Evolutionary conservation across 1,140 invertebrate species (phyloP).

Genomic region (Zaprionus lachaisei): DNA sequence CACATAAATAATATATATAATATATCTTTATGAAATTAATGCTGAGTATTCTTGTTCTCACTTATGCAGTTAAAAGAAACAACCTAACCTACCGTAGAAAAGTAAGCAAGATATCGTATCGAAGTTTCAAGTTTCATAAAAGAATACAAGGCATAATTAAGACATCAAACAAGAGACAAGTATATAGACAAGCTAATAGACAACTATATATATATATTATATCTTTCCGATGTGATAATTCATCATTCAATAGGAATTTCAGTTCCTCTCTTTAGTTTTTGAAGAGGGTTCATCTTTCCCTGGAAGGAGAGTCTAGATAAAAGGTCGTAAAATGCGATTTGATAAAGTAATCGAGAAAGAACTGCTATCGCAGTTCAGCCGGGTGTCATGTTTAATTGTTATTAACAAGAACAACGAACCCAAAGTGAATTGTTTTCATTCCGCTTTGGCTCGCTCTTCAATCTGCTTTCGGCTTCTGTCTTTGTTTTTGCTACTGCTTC

Average conservation of each 20-base stretch:
- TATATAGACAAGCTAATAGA: neutral
- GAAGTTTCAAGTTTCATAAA: neutral
- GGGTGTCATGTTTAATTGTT: constrained; percentile 81
- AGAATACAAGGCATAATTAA: neutral
- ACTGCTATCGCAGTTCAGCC: constrained; percentile 52
- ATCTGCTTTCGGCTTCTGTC: neutral
- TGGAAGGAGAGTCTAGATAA: neutral
- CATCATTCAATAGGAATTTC: neutral
- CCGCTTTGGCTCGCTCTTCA: constrained; percentile 9
- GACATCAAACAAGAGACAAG: neutral
- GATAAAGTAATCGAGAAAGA: constrained; percentile 36
- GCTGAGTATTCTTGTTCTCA: too few species aligned
- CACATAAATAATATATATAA: too few species aligned
- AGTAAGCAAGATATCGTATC: too few species aligned
- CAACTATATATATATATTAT: neutral
- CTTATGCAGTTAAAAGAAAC: too few species aligned
- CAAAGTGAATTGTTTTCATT: constrained; percentile 55
- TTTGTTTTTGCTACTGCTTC: constrained; percentile 13
- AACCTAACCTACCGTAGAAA: neutral
- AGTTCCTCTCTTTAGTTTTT: neutral
- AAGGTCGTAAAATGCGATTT: constrained; percentile 15
- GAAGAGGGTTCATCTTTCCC: too few species aligned
- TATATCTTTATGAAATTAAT: too few species aligned
- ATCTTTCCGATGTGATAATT: neutral
- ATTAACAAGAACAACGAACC: constrained; percentile 81